Evolutionary conservation across 2,797 vertebrate species (phyloP), one percentile per base, ranked within the genome.

Genomic region (Manis pentadactyla): DNA sequence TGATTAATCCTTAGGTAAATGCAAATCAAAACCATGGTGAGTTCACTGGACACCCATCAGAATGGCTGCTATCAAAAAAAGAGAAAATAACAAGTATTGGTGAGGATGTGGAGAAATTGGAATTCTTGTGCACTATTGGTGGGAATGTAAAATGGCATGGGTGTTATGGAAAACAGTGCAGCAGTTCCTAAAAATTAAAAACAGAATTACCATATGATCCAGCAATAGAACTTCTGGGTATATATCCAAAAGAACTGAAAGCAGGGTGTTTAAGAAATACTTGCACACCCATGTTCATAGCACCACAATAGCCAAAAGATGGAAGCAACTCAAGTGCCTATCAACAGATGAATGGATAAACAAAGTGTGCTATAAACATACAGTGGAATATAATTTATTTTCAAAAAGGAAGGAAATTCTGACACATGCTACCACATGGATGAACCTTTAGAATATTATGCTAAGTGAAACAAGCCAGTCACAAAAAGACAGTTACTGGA

Each of bases 341-440:
- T 23, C 14, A 5, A 13, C 9, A 6, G 37, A 66, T 0, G n/a
- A 46, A 31, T 1, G 25, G 55, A 25, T 19, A 31, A 34, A 69
- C 42, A 34, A 19, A 64, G 46, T 2, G 37, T 14, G 18, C 31
- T 15, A 5, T 17, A 37, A 1, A 1, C 17, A 37, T 2, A 2
- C 23, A 4, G 1, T 3, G 23, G 42, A 25, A 8, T 18, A 18
- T 3, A 19, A 17, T 5, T 69, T 37, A 34, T 7, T n/a, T 29
- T 19, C 37, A 14, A 27, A 46, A 19, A 71, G 75, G 23, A 37
- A 51, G 63, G 73, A 27, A 7, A 17, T 46, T 19, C 46, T 29
- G 55, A 11, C 6, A 46, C 31, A 4, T 4, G 55, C 29, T 23
- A 37, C 19, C 29, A 34, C 68, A 11, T 10, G 31, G 53, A 61